phyloP scores from a whole-genome alignment of 1,140 invertebrate genomes.

The Philaenus spumarius region DNA sequence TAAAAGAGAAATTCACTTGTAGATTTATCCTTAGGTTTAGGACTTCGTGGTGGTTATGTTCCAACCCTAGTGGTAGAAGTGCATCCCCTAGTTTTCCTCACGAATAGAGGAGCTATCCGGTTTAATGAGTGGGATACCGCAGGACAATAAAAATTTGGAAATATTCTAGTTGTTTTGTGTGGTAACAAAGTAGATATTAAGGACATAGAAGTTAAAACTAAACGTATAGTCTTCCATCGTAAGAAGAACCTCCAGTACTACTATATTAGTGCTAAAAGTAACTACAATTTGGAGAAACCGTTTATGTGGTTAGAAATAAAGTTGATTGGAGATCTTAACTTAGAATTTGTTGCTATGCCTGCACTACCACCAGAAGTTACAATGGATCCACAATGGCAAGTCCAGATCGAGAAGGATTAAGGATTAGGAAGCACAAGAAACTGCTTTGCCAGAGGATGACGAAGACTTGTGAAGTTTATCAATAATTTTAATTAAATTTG shows the following conservation, averaged over 20 bases:
- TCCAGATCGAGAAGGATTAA: conserved; percentile 96
- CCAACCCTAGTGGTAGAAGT: conserved; percentile 99
- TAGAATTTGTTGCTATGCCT: conserved; percentile 99
- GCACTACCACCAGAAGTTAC: conserved; percentile 97
- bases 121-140: conserved; percentile 99
- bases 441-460: conserved; percentile 90
- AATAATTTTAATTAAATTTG: no score
- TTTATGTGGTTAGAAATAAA: conserved; percentile 98
- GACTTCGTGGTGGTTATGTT: no score
- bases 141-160: conserved; percentile 99
- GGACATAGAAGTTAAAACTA: conserved; percentile 99
- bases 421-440: conserved; percentile 86
- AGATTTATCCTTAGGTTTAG: no score
- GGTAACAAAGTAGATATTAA: conserved; percentile 99
- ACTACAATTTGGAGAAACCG: conserved; percentile 99
- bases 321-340: conserved; percentile 95
- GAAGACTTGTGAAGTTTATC: conserved; percentile 68
- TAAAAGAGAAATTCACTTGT: no score
- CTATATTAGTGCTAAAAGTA: conserved; percentile 99
- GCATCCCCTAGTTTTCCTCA: conserved; percentile 96
- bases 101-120: conserved; percentile 91
- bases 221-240: conserved; percentile 97
- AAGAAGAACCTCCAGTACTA: conserved; percentile 99
- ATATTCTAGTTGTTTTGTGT: conserved; percentile 97
- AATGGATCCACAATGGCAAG: conserved; percentile 95